phyloP scores from a whole-genome alignment of 2,113 vertebrate species.

The Rattus rattus region DNA sequence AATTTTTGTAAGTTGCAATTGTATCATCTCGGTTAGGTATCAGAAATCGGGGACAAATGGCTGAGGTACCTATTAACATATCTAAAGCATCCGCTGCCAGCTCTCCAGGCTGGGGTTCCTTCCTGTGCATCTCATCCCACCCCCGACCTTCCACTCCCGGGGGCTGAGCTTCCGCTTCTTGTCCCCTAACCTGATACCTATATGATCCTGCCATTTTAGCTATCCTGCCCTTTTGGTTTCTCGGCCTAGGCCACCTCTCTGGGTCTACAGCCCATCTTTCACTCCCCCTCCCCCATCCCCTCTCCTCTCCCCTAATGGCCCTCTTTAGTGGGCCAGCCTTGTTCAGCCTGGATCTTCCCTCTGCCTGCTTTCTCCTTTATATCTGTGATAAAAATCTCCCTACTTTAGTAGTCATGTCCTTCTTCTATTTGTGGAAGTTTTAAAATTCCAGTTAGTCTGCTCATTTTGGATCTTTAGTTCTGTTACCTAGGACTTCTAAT shows the following conservation, averaged over 20 bases:
- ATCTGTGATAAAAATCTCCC: background rate
- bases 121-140: fast-evolving
- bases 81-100: background rate
- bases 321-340: background rate
- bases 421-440: background rate
- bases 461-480: background rate
- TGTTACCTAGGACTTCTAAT: background rate
- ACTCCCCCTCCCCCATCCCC: fast-evolving
- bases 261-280: background rate
- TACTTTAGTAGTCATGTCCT: background rate
- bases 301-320: background rate
- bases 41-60: background rate
- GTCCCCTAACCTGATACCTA: background rate
- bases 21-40: background rate
- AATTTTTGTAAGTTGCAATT: background rate
- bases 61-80: background rate
- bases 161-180: background rate
- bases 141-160: background rate
- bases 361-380: background rate
- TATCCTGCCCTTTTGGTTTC: background rate
- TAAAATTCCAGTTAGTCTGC: background rate
- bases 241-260: background rate
- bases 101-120: background rate
- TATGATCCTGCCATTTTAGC: background rate
- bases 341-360: background rate